Percentiles rank a stretch among this genome's conserved stretches.
phyloP scores from a whole-genome alignment of 1,140 invertebrate species.

The Drosophila willistoni region DNA sequence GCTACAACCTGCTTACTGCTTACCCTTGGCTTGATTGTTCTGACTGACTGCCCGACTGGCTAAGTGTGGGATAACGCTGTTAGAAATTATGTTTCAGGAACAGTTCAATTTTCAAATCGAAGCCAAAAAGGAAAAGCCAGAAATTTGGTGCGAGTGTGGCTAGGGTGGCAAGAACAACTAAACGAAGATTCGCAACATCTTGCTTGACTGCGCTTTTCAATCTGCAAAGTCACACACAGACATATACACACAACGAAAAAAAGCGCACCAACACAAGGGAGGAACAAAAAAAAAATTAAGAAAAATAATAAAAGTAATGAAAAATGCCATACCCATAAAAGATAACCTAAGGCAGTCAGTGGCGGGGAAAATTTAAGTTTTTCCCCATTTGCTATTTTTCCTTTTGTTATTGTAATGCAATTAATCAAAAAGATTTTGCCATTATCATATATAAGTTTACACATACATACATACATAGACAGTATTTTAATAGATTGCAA shows the following conservation, averaged over 20 bases:
- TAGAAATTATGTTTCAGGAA: slow-evolving; percentile 36
- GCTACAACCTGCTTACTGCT: slow-evolving; percentile 50
- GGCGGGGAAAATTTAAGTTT: background rate
- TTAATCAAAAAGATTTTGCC: background rate
- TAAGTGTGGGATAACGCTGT: slow-evolving; percentile 28
- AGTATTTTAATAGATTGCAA: background rate
- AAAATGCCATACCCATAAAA: slow-evolving; percentile 3
- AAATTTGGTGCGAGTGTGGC: background rate
- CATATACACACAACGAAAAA: slow-evolving; percentile 28
- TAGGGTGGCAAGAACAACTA: slow-evolving; percentile 12
- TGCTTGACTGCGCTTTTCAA: slow-evolving; percentile 79
- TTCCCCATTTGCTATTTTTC: background rate
- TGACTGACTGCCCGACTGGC: background rate
- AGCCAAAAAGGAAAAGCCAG: slow-evolving; percentile 14
- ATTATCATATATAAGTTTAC: background rate
- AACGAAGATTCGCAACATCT: slow-evolving; percentile 16
- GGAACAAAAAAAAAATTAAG: background rate
- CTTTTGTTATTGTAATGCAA: background rate
- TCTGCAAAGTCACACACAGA: slow-evolving; percentile 53
- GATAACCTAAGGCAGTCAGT: slow-evolving; percentile 2
- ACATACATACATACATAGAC: background rate
- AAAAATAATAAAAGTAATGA: slow-evolving; percentile 14
- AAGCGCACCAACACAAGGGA: slow-evolving; percentile 62
- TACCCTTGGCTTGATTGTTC: slow-evolving; percentile 68
- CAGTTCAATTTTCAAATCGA: slow-evolving; percentile 51